Evolutionary conservation across 2,113 vertebrate species (phyloP), one percentile per base, ranked within the genome.

Genomic region (Cercopithecus mona): DNA sequence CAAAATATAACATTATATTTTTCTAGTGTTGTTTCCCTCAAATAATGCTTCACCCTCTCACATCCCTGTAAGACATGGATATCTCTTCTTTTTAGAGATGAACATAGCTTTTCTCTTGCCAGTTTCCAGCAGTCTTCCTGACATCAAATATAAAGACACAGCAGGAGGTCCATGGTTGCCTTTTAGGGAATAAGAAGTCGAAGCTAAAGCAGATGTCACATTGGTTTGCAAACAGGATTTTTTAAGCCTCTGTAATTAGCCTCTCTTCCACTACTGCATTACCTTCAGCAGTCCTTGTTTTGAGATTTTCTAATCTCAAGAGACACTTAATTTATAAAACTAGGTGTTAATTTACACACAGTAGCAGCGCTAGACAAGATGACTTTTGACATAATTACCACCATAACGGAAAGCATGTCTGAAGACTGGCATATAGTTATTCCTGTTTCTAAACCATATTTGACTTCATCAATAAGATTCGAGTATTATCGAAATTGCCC

Each of bases 241-340:
- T 82, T 88, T 14, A 90, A 86, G 2, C 9, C 6, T 82, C 30
- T 92, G 35, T 70, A 90, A 70, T 66, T 75, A 80, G 23, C 7
- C 1, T 22, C 30, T 76, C n/a, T 45, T 68, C 18, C 8, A 30
- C 22, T 88, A 20, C 17, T 75, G 38, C 55, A 25, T 83, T 87
- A 59, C 45, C 64, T 88, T 59, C 35, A 80, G 38, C 35, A 66
- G 23, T n/a, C 70, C 20, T 89, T 55, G 27, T 79, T 88, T 78
- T 91, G 27, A 90, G 10, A 27, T n/a, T 72, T 87, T 78, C 93
- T 50, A 70, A 91, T 91, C 75, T 94, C 16, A 43, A 8, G 35
- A 89, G 17, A 86, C 2, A n/a, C 20, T 95, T 68, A 81, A 90
- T 82, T 85, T 96, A 80, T 73, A 85, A 82, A 95, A 70, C 9